Evolutionary conservation across 2,797 vertebrate species (phyloP), one percentile per base, ranked within the genome.

Genomic region (Hozukius guyotensis): DNA sequence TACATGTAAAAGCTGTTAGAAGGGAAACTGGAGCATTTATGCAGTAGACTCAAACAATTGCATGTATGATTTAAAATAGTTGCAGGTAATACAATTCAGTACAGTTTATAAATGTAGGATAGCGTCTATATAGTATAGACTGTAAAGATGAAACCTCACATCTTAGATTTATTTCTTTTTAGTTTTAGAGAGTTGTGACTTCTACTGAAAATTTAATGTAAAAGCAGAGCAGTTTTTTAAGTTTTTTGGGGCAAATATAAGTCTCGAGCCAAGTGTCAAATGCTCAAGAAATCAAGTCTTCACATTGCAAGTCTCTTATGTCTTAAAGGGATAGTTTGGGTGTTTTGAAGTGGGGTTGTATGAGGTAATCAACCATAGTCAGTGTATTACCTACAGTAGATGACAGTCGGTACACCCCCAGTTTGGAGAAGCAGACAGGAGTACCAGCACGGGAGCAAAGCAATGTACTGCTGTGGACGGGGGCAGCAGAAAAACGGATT

Each of bases 1-100:
- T 65, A 75, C 59, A 78, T 72, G 61, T 65, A 52, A 73, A 84
- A 77, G 62, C 76, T 67, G 24, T 74, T 68, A 42, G 16, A 72
- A 60, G 57, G 22, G 22, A 69, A 63, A 66, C 6, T 2, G 24
- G 5, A 57, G 24, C 13, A 2, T 65, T 56, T 29, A 57, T 61
- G 71, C n/a, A 63, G 46, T 4, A 52, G 14, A 36, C 3, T 6
- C 4, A 36, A 34, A 64, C 16, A 71, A 68, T 32, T 56, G 16
- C 16, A 7, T 32, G 12, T 12, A 42, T 6, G 20, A 46, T 55
- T 76, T 77, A 12, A 49, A 42, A 49, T 14, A 55, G 11, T 24
- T 62, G 6, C 4, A 60, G 16, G 16, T 65, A 14, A 57, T 18
- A n/a, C 8, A 65, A 12, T 18, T 22, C 22, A 66, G 11, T 8